These are phyloP conservation scores for Stomorhina lunata DNA, from an alignment of 2,888 invertebrate genomes.

Conservation along the genomic window DNA sequence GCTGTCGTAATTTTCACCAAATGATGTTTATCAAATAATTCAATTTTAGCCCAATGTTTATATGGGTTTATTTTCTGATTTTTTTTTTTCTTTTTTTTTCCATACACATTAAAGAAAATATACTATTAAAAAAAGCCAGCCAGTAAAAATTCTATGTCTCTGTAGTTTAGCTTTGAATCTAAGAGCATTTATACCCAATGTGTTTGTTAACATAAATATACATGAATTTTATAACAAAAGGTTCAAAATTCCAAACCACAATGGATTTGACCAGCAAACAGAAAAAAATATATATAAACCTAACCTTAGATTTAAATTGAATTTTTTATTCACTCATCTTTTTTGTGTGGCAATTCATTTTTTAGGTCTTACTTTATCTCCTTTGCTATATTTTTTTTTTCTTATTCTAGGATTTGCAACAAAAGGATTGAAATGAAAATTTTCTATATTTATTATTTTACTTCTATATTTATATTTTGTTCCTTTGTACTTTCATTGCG, in stretches of 20 bases:
- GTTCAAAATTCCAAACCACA: slow-evolving; percentile 57
- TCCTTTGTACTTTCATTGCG: slow-evolving; percentile 21
- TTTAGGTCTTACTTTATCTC: slow-evolving; percentile 3
- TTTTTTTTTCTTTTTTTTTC: background rate
- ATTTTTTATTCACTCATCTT: slow-evolving; percentile 37
- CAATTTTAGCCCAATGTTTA: slow-evolving; percentile 71
- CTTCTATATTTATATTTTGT: slow-evolving; percentile 8
- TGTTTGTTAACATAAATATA: slow-evolving; percentile 36
- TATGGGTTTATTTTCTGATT: slow-evolving; percentile 1
- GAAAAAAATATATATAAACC: too few species aligned
- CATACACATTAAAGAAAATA: slow-evolving; percentile 2
- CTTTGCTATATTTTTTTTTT: background rate
- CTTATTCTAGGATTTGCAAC: background rate
- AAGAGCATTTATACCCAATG: background rate
- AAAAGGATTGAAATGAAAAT: slow-evolving; percentile 51
- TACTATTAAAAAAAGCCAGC: background rate
- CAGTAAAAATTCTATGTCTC: background rate
- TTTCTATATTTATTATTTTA: slow-evolving; percentile 16
- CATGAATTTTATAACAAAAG: slow-evolving; percentile 53
- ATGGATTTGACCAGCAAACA: slow-evolving; percentile 58
- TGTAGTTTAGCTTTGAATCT: background rate
- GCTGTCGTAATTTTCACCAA: slow-evolving; percentile 73
- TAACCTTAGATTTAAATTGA: slow-evolving; percentile 54
- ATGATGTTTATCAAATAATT: slow-evolving; percentile 79
- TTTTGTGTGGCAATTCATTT: slow-evolving; percentile 23